Base-by-base conservation (phyloP, 2,797 vertebrate genomes). In the Hippocampus kuda region DNA sequence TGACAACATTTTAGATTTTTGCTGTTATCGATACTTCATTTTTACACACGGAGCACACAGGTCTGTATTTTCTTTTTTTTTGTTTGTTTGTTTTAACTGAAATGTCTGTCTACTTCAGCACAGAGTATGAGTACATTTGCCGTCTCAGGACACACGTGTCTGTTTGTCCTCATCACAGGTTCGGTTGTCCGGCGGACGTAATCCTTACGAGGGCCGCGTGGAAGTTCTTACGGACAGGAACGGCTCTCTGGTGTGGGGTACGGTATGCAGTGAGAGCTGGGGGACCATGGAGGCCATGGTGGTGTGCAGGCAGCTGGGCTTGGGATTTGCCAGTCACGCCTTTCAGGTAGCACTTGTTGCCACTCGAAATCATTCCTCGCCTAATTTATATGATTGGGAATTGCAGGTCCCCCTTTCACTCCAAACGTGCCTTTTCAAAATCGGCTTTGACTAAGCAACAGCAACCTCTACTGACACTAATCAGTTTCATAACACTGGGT, bases 271-370 rank as follows among this genome's bases (percentile, higher is more conserved):
- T 5, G 89, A 96, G 6, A 86, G 86, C 84, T 99, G 97, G 97
- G 89, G 94, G 67, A 95, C 93, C 0, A 90, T 95, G 90, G 97
- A 99, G 82, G 96, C 97, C 82, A 95, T 96, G 94, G 96, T 99
- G 63, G 94, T 97, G 74, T 99, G 97, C 75, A 87, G 93, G 70
- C 97, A 99, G 83, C 90, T 99, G 72, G 95, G 94, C 42, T 83
- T 98, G 70, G 97, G 97, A 1, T 99, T 95, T 0, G 95, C 96
- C 77, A 95, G 87, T 81, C 92, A 93, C 0, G 94, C 96, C 65
- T 97, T 95, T 83, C 95, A 98, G 94, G 97, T 98, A 70, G 72
- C 27, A 16, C 22, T n/a, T 1, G 18, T 16, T 38, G 22, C 46
- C 16, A 20, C 53, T 67, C 48, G 1, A 11, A 30, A 16, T 38